These are phyloP conservation scores for Peromyscus melanophrys DNA, from an alignment of 2,797 vertebrate genomes.

Conservation along the genomic window DNA sequence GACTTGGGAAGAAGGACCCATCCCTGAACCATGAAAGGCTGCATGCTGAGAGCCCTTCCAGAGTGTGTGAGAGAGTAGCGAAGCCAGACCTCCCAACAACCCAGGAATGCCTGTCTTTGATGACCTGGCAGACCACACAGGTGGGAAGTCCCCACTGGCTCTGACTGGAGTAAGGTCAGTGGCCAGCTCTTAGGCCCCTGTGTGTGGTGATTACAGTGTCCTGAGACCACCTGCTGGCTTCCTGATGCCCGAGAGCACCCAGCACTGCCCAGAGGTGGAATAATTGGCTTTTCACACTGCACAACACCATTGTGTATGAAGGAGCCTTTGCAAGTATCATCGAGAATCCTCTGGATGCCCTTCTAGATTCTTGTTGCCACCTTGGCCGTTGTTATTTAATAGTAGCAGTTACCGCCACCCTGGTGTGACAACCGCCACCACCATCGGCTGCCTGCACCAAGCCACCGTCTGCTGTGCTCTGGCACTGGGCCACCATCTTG, in stretches of 20 bases:
- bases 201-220: too few relatives aligned
- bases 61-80: too few relatives aligned
- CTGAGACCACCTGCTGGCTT: neutral
- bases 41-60: neutral
- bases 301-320: neutral
- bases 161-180: neutral
- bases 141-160: neutral
- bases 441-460: neutral
- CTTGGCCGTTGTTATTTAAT: neutral
- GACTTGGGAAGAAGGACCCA: neutral
- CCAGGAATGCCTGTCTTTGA: neutral
- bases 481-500: neutral
- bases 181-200: neutral
- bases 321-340: neutral
- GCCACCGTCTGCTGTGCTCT: neutral
- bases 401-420: neutral
- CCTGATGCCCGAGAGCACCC: neutral
- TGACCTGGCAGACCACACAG: neutral
- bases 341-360: neutral
- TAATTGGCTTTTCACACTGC: neutral
- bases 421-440: neutral
- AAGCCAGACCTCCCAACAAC: neutral
- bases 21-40: neutral
- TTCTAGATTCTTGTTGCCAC: neutral
- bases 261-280: fast-evolving